Evolutionary conservation across 2,888 invertebrate genomes (phyloP).

Genomic region (Eupeodes luniger): DNA sequence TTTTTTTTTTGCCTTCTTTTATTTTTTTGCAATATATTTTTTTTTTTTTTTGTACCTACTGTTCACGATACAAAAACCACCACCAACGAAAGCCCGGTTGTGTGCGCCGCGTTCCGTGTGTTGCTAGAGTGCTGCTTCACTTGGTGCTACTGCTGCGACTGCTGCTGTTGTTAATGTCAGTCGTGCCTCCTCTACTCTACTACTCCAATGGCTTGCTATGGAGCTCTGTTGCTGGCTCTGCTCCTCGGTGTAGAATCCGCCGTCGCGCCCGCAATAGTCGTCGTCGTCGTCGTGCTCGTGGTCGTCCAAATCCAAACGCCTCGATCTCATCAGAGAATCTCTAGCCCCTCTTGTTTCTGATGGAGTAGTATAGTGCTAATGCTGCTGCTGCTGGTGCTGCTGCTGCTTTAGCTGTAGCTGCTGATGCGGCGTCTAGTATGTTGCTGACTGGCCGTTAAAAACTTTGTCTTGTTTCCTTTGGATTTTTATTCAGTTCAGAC

Average conservation of each 20-base stretch:
- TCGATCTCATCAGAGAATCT: slow-evolving; percentile 74
- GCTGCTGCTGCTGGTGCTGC: not conserved
- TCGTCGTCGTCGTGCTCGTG: slow-evolving; percentile 36
- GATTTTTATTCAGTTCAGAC: slow-evolving; percentile 53
- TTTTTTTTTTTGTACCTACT: slow-evolving; percentile 56
- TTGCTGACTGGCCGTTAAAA: slow-evolving; percentile 74
- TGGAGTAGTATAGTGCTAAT: slow-evolving; percentile 53
- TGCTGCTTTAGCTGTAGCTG: slow-evolving; percentile 34
- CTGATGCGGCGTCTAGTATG: slow-evolving; percentile 75
- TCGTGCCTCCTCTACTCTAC: slow-evolving; percentile 75
- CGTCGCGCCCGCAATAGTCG: slow-evolving; percentile 62
- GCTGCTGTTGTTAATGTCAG: slow-evolving; percentile 70
- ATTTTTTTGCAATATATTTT: slow-evolving; percentile 58
- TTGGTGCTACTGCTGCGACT: slow-evolving; percentile 68
- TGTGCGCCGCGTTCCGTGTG: slow-evolving; percentile 72
- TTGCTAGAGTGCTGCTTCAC: slow-evolving; percentile 74
- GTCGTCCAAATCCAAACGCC: slow-evolving; percentile 39
- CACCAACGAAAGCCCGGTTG: slow-evolving; percentile 72
- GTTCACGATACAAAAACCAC: slow-evolving; percentile 76
- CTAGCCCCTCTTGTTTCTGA: slow-evolving; percentile 72
- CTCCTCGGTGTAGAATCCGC: slow-evolving; percentile 53
- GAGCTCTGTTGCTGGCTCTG: slow-evolving; percentile 70
- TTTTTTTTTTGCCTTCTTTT: slow-evolving; percentile 65
- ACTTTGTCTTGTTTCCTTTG: slow-evolving; percentile 66
- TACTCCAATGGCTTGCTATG: slow-evolving; percentile 70